These are phyloP conservation scores for Thalassarche chlororhynchos DNA, from an alignment of 2,113 vertebrate genomes.

Conservation along the genomic window DNA sequence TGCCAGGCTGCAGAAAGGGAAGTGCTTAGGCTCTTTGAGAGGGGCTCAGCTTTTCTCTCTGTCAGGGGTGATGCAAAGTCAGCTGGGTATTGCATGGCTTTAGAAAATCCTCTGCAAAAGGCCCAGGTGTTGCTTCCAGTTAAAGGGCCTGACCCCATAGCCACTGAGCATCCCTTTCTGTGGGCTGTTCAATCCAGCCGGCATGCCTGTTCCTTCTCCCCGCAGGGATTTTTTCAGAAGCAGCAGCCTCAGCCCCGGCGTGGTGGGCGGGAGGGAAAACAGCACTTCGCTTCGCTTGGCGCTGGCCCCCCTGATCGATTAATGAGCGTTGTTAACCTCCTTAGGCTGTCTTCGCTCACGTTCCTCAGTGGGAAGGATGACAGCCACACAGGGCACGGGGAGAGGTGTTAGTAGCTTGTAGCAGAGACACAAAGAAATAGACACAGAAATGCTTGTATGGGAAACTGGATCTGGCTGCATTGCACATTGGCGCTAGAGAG, in stretches of 20 bases:
- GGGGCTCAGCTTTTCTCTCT: not conserved
- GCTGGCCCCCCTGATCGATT: not conserved
- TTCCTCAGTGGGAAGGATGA: not conserved
- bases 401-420: not conserved
- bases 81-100: not conserved
- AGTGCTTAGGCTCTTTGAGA: not conserved
- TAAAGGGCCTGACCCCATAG: not conserved
- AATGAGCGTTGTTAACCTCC: not conserved
- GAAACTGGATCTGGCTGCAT: not conserved
- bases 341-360: not conserved
- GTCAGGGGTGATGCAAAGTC: not conserved
- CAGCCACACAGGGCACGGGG: not conserved
- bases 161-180: not conserved
- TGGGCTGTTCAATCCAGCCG: not conserved
- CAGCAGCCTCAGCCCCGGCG: not conserved
- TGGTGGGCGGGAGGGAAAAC: not conserved
- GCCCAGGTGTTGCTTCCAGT: not conserved
- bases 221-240: not conserved
- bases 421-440: not conserved
- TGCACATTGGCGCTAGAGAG: rapidly evolving
- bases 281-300: not conserved
- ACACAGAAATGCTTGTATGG: not conserved
- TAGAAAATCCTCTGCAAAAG: not conserved
- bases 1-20: not conserved
- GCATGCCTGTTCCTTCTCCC: not conserved